Base-by-base conservation (phyloP, 2,113 vertebrate species). In the Lycocorax pyrrhopterus region DNA sequence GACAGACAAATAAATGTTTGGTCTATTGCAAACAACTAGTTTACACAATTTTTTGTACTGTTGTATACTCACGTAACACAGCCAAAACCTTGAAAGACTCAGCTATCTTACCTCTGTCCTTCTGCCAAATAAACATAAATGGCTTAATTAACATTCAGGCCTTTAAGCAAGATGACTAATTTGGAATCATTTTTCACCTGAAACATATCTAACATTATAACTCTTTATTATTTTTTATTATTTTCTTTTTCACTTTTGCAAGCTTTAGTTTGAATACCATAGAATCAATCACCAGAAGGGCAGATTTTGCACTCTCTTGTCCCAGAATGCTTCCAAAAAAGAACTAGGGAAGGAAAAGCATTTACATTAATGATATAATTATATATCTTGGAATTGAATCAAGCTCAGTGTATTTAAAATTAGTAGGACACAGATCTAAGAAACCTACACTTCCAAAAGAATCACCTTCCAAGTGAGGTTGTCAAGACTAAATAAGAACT, bases 1-100 rank as follows among this genome's bases (percentile, higher is more conserved):
- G 39, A 77, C 16, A 86, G 35, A 55, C 26, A 92, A 93, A 90
- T 84, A 94, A 95, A 92, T 93, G 63, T 92, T 95, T 96, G 76
- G 76, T 84, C 90, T 92, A 43, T 55, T 67, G 33, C 30, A 93
- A 93, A 63, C 37, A 84, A 59, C 47, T 64, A 46, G 76, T 84
- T 83, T 90, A 90, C 64, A 81, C 64, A 81, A 27, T 30, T 66
- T 80, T 92, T 89, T 30, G 9, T 84, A 35, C 16, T 67, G 32
- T 47, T 90, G 21, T 13, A n/a, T 29, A 59, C 16, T 80, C 30
- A 66, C 0, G 0, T 74, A 89, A 71, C 10, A 55, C 26, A 81
- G 58, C 6, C 37, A 80, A 85, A 90, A 55, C 43, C 43, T 90
- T 33, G 59, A 58, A 91, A 79, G 32, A 52, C 39, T 71, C 43